A percentile compares a stretch with the other conserved stretches of the same genome.
Conservation (phyloP, 2,888 invertebrate species). For the Drosophila macrothrix region DNA sequence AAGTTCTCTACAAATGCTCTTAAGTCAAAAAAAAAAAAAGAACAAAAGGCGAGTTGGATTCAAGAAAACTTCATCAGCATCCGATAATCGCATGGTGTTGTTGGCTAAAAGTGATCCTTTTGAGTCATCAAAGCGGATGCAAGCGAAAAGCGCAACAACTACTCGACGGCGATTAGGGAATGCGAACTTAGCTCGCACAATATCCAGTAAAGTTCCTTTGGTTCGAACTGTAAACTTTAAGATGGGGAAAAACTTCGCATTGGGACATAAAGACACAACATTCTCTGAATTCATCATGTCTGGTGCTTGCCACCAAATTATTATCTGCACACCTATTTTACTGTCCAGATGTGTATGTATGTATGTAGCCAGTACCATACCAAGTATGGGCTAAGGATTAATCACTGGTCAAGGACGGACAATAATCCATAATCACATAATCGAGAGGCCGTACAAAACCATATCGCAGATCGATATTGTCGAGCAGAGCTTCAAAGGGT, state of each 20-base stretch:
- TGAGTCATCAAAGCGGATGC: background rate
- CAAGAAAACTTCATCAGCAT: background rate
- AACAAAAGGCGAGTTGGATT: background rate
- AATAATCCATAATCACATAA: slow-evolving; percentile 41
- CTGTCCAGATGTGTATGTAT: background rate
- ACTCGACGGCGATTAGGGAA: background rate
- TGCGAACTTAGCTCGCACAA: background rate
- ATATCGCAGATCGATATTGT: slow-evolving; percentile 38
- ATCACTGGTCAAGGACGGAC: slow-evolving; percentile 13
- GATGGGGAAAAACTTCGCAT: background rate
- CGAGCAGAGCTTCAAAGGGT: slow-evolving; percentile 18
- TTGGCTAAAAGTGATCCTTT: background rate
- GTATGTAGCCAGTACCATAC: background rate
- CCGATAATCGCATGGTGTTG: background rate
- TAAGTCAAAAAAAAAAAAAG: background rate
- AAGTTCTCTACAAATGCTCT: background rate
- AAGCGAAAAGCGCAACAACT: background rate
- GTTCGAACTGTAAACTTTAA: background rate
- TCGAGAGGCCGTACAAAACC: slow-evolving; percentile 40
- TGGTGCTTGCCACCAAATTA: background rate
- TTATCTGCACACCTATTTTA: background rate
- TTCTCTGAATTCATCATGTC: background rate
- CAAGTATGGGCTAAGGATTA: slow-evolving; percentile 7
- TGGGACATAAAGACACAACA: background rate
- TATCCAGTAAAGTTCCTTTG: background rate